phyloP scores from a whole-genome alignment of 2,797 vertebrate genomes.

The Ctenopoma multispine region DNA sequence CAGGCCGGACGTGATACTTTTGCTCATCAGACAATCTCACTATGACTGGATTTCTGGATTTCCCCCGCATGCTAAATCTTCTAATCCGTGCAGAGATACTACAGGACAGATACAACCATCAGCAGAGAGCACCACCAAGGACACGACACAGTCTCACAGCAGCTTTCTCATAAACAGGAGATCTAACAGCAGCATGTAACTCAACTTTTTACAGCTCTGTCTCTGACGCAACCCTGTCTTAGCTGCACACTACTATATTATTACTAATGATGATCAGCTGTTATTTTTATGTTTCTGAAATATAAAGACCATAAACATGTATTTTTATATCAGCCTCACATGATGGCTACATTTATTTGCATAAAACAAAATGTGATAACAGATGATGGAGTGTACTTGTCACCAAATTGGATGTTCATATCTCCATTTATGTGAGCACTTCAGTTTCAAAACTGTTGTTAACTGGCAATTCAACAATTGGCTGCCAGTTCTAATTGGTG shows the following conservation, averaged over 20 bases:
- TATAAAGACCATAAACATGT: neutral
- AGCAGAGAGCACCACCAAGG: neutral
- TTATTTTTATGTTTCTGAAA: neutral
- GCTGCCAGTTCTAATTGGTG: neutral
- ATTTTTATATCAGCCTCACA: neutral
- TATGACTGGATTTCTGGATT: neutral
- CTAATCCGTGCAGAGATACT: neutral
- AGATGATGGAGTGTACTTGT: neutral
- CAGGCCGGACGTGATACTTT: neutral
- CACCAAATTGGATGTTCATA: neutral
- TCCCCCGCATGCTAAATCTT: neutral
- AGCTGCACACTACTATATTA: neutral
- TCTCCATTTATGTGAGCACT: neutral
- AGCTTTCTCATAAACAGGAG: too few relatives aligned
- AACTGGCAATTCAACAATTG: neutral
- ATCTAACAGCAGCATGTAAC: neutral
- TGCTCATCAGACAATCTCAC: constrained; percentile 1
- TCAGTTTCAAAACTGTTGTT: neutral
- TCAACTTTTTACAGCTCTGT: too few relatives aligned
- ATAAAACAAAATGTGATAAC: neutral
- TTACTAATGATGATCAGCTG: neutral
- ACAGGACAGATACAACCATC: constrained; percentile 22
- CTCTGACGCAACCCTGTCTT: too few relatives aligned
- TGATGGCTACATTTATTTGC: neutral
- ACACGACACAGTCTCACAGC: neutral